phyloP scores from a whole-genome alignment of 2,797 vertebrate genomes.

The Sylvilagus floridanus region DNA sequence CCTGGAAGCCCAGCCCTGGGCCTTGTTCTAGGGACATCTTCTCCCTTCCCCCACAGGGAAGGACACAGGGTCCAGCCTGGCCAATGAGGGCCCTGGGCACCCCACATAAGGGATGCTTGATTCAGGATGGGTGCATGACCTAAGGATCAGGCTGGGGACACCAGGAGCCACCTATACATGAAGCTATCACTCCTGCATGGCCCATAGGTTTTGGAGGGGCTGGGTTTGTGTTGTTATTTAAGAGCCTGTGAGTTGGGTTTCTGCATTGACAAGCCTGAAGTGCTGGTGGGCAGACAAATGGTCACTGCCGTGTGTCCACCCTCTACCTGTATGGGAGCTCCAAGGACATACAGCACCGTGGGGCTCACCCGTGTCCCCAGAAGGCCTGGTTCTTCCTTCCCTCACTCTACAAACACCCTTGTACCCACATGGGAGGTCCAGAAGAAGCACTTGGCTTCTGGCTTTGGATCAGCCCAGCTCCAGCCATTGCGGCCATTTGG shows the following conservation, averaged over 20 bases:
- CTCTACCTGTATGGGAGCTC: not conserved
- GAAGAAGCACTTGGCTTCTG: no score
- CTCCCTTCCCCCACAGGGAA: rapidly evolving
- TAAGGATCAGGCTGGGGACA: not conserved
- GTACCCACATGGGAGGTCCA: no score
- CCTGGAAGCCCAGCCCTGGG: not conserved
- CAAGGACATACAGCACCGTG: not conserved
- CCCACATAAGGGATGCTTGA: not conserved
- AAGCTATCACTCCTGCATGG: not conserved
- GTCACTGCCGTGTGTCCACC: not conserved
- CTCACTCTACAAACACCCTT: not conserved
- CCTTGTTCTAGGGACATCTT: not conserved
- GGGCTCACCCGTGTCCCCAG: not conserved
- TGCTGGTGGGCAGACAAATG: not conserved
- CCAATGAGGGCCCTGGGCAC: not conserved
- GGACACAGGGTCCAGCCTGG: not conserved
- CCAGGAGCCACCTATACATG: not conserved
- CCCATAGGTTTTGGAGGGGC: not conserved
- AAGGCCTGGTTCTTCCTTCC: not conserved
- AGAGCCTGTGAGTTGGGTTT: not conserved
- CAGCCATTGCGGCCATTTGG: no score
- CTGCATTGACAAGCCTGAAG: slow-evolving; percentile 11
- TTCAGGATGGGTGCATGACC: not conserved
- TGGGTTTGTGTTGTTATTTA: not conserved
- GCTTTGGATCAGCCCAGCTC: no score